Conservation (phyloP, 1,140 invertebrate species). For the Drosophila sechellia region DNA sequence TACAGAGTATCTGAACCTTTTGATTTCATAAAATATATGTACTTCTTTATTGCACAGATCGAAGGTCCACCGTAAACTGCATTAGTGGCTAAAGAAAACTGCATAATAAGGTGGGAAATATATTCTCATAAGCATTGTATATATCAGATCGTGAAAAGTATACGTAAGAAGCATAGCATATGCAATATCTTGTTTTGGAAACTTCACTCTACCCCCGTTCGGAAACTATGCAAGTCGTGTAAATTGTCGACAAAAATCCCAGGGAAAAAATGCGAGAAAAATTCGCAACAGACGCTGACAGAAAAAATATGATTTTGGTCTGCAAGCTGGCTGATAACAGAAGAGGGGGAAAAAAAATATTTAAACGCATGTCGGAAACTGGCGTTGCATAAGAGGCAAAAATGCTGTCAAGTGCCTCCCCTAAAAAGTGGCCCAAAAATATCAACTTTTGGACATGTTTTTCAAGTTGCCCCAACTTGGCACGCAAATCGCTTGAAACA, state of each 20-base stretch:
- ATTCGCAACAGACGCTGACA: conserved; percentile 31
- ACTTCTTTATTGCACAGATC: not conserved
- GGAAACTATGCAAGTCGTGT: conserved; percentile 14
- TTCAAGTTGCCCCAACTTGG: conserved; percentile 34
- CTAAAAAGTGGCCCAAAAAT: conserved; percentile 32
- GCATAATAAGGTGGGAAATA: conserved; percentile 54
- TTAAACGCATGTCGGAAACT: conserved; percentile 32
- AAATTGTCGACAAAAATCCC: conserved; percentile 18
- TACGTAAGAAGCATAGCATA: conserved; percentile 23
- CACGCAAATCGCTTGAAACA: conserved; percentile 34
- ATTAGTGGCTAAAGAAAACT: conserved; percentile 18
- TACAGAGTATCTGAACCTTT: not conserved
- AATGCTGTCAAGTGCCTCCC: conserved; percentile 45
- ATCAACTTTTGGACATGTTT: conserved; percentile 51
- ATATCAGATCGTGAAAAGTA: conserved; percentile 23
- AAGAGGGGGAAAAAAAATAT: conserved; percentile 10
- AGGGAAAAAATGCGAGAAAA: conserved; percentile 8
- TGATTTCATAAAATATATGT: not conserved
- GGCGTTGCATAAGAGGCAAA: conserved; percentile 36
- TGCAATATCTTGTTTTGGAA: conserved; percentile 18
- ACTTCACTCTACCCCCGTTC: not conserved
- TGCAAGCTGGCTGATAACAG: conserved; percentile 34
- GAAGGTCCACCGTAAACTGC: not conserved
- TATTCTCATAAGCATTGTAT: conserved; percentile 33
- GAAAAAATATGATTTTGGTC: conserved; percentile 14